A percentile compares a stretch with the other conserved stretches of the same genome.
phyloP scores from a whole-genome alignment of 2,113 vertebrate species.

The Aldabrachelys gigantea region DNA sequence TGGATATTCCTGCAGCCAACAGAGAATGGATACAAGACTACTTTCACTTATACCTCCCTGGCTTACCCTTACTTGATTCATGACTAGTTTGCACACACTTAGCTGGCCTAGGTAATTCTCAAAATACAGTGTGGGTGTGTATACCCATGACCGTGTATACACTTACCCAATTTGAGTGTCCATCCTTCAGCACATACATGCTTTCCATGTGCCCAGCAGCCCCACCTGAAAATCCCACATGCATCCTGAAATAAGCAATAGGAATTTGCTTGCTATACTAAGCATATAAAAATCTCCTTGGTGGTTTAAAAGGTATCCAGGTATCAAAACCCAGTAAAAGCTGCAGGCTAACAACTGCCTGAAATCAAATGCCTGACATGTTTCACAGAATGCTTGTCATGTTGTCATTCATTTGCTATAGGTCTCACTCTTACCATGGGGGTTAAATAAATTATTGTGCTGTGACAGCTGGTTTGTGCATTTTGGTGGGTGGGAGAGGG shows the following conservation, averaged over 20 bases:
- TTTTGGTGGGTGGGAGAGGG: slow-evolving; percentile 60
- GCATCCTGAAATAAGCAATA: not conserved
- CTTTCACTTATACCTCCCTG: not conserved
- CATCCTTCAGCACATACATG: not conserved
- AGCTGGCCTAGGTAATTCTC: not conserved
- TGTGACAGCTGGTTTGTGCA: slow-evolving; percentile 60
- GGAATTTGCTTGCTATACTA: not conserved
- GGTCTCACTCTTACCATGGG: not conserved
- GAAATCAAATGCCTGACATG: not conserved
- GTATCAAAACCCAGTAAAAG: not conserved
- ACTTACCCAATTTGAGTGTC: not conserved
- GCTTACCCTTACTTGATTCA: not conserved
- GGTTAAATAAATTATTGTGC: not conserved
- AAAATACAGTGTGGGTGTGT: not conserved
- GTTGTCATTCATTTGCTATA: not conserved
- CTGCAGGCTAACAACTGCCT: not conserved
- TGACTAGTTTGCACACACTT: not conserved
- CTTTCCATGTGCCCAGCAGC: not conserved
- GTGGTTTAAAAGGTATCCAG: not conserved
- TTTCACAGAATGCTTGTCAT: not conserved
- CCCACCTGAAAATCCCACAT: not conserved
- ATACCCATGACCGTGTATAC: not conserved
- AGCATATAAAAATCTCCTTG: not conserved
- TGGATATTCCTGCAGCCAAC: not conserved
- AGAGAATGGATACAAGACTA: not conserved